Percentiles rank a stretch among this genome's conserved stretches.
Conservation (phyloP, 2,888 invertebrate genomes). For the Catocala sponsa region DNA sequence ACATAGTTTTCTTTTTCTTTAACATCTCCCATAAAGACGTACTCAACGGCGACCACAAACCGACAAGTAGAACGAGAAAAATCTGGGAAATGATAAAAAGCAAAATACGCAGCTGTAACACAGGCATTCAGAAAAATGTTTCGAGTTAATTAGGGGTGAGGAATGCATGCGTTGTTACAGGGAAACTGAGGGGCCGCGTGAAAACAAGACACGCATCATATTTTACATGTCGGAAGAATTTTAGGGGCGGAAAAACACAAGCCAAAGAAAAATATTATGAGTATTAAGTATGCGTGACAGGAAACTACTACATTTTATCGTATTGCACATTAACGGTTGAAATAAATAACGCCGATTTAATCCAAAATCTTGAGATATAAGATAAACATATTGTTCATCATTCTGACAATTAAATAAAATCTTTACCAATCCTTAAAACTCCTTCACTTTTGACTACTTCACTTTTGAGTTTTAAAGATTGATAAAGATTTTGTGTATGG, state of each 20-base stretch:
- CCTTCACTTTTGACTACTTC: too few species aligned
- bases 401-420: too few species aligned
- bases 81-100: slow-evolving; percentile 10
- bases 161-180: slow-evolving; percentile 26
- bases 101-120: slow-evolving; percentile 6
- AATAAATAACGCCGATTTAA: too few species aligned
- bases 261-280: slow-evolving; percentile 2
- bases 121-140: slow-evolving; percentile 31
- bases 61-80: background rate
- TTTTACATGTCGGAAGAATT: slow-evolving; percentile 8
- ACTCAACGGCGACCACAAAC: background rate
- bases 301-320: background rate
- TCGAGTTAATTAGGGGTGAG: slow-evolving; percentile 39
- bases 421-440: too few species aligned
- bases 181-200: slow-evolving; percentile 30
- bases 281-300: too few species aligned
- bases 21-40: too few species aligned
- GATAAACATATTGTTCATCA: too few species aligned
- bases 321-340: too few species aligned
- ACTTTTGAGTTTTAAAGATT: too few species aligned
- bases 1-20: too few species aligned
- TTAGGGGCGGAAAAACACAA: slow-evolving; percentile 7
- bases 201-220: slow-evolving; percentile 30
- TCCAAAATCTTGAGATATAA: too few species aligned
- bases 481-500: too few species aligned